Conservation (phyloP, 2,797 vertebrate species). For the Poecile montanus region DNA sequence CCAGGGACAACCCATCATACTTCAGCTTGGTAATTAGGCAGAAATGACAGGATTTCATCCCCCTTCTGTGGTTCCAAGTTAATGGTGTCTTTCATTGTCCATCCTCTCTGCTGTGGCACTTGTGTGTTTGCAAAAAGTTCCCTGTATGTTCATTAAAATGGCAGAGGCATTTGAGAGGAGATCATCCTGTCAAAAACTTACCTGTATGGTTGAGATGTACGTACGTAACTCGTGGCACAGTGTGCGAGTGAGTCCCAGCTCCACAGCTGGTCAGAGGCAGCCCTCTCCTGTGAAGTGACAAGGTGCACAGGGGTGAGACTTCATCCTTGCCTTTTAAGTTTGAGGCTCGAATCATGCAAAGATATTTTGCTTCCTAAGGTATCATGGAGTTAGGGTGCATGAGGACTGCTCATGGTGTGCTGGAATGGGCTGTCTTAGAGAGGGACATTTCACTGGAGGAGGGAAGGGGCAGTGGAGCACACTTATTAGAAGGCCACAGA, state of each 20-base stretch:
- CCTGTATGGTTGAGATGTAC: rapidly evolving
- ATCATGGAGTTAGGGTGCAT: rapidly evolving
- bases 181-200: neutral
- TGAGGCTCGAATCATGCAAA: neutral
- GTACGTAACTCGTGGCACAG: rapidly evolving
- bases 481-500: neutral
- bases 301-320: neutral
- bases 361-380: neutral
- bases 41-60: neutral
- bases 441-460: neutral
- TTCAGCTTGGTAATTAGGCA: neutral
- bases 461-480: neutral
- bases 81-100: neutral
- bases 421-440: neutral
- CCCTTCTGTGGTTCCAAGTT: neutral
- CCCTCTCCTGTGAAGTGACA: neutral
- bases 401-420: neutral
- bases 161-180: neutral
- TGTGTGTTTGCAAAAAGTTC: neutral
- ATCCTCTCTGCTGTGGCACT: neutral
- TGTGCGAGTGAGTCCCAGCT: neutral
- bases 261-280: rapidly evolving
- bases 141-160: neutral
- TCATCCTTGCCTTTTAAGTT: neutral
- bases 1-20: no score